Evolutionary conservation across 2,888 invertebrate genomes (phyloP).

Genomic region (Gandaritis pyraliata): DNA sequence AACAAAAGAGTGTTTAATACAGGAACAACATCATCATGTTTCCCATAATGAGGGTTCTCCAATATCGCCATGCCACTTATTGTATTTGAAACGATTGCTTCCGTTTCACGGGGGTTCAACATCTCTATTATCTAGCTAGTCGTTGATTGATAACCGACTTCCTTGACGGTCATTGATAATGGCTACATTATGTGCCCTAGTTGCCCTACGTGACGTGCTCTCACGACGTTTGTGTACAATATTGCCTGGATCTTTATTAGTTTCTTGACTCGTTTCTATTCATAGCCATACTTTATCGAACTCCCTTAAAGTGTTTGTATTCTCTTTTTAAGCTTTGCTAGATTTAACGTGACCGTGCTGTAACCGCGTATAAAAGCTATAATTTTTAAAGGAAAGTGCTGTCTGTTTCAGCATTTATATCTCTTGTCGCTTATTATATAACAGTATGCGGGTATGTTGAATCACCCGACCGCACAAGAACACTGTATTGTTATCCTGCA

Average conservation of each 20-base stretch:
- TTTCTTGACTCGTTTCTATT: conserved; percentile 52
- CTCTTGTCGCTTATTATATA: conserved; percentile 44
- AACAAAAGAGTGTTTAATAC: conserved; percentile 5
- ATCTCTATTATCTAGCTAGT: conserved; percentile 71
- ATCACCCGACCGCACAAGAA: conserved; percentile 74
- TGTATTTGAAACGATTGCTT: conserved; percentile 58
- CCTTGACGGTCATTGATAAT: conserved; percentile 62
- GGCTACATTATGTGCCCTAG: conserved; percentile 57
- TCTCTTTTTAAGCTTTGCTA: conserved; percentile 11
- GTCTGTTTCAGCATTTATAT: conserved; percentile 23
- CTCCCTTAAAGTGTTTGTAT: conserved; percentile 8
- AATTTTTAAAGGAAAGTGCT: conserved; percentile 39
- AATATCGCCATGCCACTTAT: conserved; percentile 36
- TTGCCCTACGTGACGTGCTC: conserved; percentile 48
- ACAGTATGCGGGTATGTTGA: conserved; percentile 67
- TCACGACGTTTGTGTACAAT: conserved; percentile 34
- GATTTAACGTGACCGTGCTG: conserved; percentile 11
- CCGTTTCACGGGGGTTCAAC: conserved; percentile 71
- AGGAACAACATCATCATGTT: conserved; percentile 36
- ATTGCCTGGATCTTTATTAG: conserved; percentile 47
- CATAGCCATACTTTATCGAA: conserved; percentile 42
- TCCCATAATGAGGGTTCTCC: conserved; percentile 39
- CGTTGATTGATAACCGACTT: conserved; percentile 78
- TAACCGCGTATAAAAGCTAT: conserved; percentile 29
- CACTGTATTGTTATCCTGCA: conserved; percentile 69